These are phyloP conservation scores for Acanthurus lineatus DNA, from an alignment of 2,797 vertebrate species.

Conservation along the genomic window DNA sequence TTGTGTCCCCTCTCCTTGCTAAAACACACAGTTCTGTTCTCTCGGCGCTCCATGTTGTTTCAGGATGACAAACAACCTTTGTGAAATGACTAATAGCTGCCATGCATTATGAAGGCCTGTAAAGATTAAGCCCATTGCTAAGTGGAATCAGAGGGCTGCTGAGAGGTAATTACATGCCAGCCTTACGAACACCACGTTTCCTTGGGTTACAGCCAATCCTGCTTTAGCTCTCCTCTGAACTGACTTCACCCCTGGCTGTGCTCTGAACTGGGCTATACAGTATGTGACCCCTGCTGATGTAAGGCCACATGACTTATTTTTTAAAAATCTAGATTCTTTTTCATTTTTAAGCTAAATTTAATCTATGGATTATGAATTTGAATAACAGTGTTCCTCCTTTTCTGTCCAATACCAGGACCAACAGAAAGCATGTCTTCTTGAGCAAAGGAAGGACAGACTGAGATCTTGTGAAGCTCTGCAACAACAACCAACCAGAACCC, in stretches of 20 bases:
- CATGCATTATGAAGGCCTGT: slow-evolving; percentile 63
- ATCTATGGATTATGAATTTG: slow-evolving; percentile 40
- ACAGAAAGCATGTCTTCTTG: slow-evolving; percentile 37
- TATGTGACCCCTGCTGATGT: slow-evolving; percentile 44
- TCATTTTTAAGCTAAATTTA: background rate
- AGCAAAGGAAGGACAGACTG: slow-evolving; percentile 36
- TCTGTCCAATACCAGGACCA: slow-evolving; percentile 31
- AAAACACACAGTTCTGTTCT: slow-evolving; percentile 28
- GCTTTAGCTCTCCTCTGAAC: slow-evolving; percentile 61
- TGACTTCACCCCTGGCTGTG: slow-evolving; percentile 60
- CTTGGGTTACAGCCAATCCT: slow-evolving; percentile 64
- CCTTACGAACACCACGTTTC: slow-evolving; percentile 61
- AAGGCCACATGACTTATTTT: slow-evolving; percentile 30
- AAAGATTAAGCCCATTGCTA: slow-evolving; percentile 61
- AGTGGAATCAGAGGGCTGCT: slow-evolving; percentile 72
- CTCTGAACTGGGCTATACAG: slow-evolving; percentile 40
- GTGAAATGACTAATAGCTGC: slow-evolving; percentile 71
- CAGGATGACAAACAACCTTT: slow-evolving; percentile 52
- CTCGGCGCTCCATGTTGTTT: slow-evolving; percentile 22
- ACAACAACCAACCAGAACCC: slow-evolving; percentile 41
- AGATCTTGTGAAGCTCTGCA: slow-evolving; percentile 38
- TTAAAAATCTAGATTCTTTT: slow-evolving; percentile 42
- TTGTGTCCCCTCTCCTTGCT: slow-evolving; percentile 9
- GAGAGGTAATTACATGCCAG: slow-evolving; percentile 72
- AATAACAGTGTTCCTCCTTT: slow-evolving; percentile 37